These are phyloP conservation scores for Apostichopus japonicus DNA, from an alignment of 35 echinoderm and acorn worm genomes.

Conservation along the genomic window DNA sequence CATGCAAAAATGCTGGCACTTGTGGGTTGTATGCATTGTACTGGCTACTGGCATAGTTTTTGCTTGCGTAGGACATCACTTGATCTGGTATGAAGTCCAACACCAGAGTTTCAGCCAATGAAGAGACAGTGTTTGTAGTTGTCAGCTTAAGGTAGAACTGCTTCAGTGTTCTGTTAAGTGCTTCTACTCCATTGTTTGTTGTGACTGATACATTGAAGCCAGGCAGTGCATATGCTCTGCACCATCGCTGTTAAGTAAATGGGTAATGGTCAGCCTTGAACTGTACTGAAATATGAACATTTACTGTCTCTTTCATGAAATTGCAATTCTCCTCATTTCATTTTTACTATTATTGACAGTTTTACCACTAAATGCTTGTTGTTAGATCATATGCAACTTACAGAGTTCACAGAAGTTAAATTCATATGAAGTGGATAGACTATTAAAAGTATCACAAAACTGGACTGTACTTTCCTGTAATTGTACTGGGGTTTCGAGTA, in stretches of 20 bases:
- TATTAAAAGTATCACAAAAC: no score
- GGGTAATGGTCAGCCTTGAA: no score
- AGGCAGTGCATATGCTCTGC: background rate
- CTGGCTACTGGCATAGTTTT: slow-evolving; percentile 1
- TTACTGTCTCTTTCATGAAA: no score
- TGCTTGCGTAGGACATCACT: background rate
- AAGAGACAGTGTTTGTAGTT: background rate
- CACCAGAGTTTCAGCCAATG: background rate
- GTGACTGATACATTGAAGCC: background rate
- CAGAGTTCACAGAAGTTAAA: no score
- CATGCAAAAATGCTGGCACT: background rate
- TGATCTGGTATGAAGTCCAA: background rate
- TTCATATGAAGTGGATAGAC: no score
- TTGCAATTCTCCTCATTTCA: no score
- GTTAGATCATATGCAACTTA: no score
- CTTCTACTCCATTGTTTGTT: slow-evolving; percentile 9
- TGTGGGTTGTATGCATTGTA: slow-evolving; percentile 17
- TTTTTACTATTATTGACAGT: no score
- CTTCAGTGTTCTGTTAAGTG: background rate
- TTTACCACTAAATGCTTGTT: no score
- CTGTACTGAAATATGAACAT: background rate
- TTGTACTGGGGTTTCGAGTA: no score
- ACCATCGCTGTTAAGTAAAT: background rate
- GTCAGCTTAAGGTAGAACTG: background rate
- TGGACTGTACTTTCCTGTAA: no score